phyloP scores from a whole-genome alignment of 2,888 invertebrate species.

The Pammene aurita region DNA sequence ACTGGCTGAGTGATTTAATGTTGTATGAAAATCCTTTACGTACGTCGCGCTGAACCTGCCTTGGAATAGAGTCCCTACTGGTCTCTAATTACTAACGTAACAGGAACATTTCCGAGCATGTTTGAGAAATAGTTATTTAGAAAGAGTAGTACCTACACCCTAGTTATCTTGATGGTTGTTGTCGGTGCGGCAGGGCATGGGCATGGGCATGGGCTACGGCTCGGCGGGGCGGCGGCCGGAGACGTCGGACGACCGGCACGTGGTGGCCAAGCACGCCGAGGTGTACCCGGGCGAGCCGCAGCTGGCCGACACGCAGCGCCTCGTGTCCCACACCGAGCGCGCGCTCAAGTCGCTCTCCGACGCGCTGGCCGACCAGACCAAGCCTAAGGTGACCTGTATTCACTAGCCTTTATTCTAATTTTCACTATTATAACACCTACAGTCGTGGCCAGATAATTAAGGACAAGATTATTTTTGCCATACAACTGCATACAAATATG shows the following conservation, averaged over 20 bases:
- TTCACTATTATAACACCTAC: background rate
- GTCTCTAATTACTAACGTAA: too few species aligned
- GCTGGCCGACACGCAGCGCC: constrained; percentile 93
- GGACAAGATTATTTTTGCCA: too few species aligned
- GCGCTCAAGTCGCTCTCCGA: constrained; percentile 97
- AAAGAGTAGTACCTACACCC: too few species aligned
- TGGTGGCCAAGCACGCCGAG: constrained; percentile 95
- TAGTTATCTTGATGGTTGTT: background rate
- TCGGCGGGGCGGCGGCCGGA: constrained; percentile 90
- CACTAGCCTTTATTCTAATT: too few species aligned
- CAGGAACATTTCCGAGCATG: too few species aligned
- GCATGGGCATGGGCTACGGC: constrained; percentile 62
- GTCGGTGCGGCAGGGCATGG: constrained; percentile 50
- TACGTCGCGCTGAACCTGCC: too few species aligned
- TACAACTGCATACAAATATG: too few species aligned
- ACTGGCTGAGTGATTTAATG: too few species aligned
- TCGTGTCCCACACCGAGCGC: constrained; percentile 96
- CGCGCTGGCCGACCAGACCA: constrained; percentile 86
- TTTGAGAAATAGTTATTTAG: too few species aligned
- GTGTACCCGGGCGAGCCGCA: constrained; percentile 97
- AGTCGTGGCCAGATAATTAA: too few species aligned
- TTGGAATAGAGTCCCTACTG: too few species aligned
- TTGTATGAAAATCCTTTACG: too few species aligned
- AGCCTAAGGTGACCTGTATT: constrained; percentile 59
- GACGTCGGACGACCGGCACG: constrained; percentile 98